Conservation (phyloP, 1,140 invertebrate species). For the Acromyrmex heyeri region DNA sequence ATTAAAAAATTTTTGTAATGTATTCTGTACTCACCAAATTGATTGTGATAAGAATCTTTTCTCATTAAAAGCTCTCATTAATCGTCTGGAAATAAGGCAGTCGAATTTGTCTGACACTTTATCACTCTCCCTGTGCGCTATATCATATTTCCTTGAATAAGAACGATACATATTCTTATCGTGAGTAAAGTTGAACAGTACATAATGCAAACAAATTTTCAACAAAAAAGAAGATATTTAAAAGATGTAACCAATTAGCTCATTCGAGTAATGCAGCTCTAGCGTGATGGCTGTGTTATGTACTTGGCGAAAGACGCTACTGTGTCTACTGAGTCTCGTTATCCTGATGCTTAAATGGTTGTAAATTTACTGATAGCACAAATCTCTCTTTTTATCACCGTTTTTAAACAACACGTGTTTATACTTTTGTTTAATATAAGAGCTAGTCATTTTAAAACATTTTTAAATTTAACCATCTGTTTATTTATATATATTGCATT, state of each 20-base stretch:
- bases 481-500: neutral
- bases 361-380: conserved; percentile 32
- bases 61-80: neutral
- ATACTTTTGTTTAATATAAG: neutral
- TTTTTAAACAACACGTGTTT: neutral
- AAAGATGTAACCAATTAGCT: conserved; percentile 8
- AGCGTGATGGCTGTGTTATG: neutral
- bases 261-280: neutral
- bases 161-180: conserved; percentile 9
- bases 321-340: neutral
- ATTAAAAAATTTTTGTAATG: too few species aligned
- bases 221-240: neutral
- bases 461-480: neutral
- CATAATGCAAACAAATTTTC: neutral
- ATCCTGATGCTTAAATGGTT: neutral
- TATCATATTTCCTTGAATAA: neutral
- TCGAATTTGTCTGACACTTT: conserved; percentile 10
- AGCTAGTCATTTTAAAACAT: neutral
- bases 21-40: neutral
- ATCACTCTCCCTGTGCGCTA: neutral
- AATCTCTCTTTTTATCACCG: neutral
- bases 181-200: neutral
- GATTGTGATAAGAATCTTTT: neutral
- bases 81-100: neutral
- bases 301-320: neutral